These are phyloP conservation scores for Meloidogyne exigua DNA, from an alignment of 1,140 invertebrate genomes.

Conservation along the genomic window DNA sequence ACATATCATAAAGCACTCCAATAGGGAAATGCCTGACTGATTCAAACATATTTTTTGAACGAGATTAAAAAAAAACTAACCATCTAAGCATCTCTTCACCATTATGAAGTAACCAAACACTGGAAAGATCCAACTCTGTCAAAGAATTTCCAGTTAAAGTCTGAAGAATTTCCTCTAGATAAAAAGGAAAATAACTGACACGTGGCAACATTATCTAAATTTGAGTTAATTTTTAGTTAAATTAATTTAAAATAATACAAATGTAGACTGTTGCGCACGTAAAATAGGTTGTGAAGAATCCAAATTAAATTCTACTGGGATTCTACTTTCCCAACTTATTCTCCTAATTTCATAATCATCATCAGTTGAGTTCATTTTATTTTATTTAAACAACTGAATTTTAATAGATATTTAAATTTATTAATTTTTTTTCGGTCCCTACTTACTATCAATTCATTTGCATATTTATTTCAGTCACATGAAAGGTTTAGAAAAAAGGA, in stretches of 20 bases:
- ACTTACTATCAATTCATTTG: neutral
- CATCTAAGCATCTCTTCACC: slow-evolving; percentile 88
- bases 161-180: slow-evolving; percentile 81
- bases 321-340: slow-evolving; percentile 54
- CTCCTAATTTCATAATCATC: slow-evolving; percentile 57
- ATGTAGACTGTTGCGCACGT: slow-evolving; percentile 33
- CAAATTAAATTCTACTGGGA: slow-evolving; percentile 56
- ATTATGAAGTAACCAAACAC: slow-evolving; percentile 91
- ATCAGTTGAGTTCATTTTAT: slow-evolving; percentile 10
- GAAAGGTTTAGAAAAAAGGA: neutral
- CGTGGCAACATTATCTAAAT: slow-evolving; percentile 82
- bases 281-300: slow-evolving; percentile 40
- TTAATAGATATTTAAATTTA: too few species aligned
- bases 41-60: slow-evolving; percentile 37
- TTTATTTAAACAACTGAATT: too few species aligned
- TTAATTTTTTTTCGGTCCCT: too few species aligned
- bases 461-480: neutral
- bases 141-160: slow-evolving; percentile 75
- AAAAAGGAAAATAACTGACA: slow-evolving; percentile 89
- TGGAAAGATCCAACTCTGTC: slow-evolving; percentile 73
- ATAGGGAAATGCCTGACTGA: slow-evolving; percentile 82
- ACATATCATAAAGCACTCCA: slow-evolving; percentile 86
- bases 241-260: slow-evolving; percentile 22
- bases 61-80: slow-evolving; percentile 63
- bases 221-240: too few species aligned